Percentiles rank a stretch among this genome's conserved stretches.
Evolutionary conservation across 2,888 invertebrate species (phyloP).

Genomic region (Osedax frankpressi): DNA sequence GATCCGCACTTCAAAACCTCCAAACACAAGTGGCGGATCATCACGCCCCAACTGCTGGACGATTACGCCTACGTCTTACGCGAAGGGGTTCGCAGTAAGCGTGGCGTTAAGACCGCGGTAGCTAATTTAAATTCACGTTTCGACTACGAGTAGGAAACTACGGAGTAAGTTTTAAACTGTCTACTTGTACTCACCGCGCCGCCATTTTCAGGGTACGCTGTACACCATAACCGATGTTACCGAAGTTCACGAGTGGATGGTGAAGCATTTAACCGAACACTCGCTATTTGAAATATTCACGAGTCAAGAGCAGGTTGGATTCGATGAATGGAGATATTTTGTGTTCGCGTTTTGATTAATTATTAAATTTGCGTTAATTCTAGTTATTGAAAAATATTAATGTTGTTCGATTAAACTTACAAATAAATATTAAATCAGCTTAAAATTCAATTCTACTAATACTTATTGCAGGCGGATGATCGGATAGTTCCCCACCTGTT

Average conservation of each 20-base stretch:
- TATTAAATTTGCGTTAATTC: too few relatives aligned
- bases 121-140: too few relatives aligned
- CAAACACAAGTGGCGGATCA: slow-evolving; percentile 98
- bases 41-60: slow-evolving; percentile 76
- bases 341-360: too few relatives aligned
- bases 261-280: slow-evolving; percentile 74
- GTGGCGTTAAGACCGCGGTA: too few relatives aligned
- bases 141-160: too few relatives aligned
- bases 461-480: slow-evolving; percentile 54
- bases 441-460: not conserved
- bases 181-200: too few relatives aligned
- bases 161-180: too few relatives aligned
- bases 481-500: slow-evolving; percentile 75
- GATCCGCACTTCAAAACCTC: slow-evolving; percentile 98
- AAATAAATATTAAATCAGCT: not conserved
- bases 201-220: slow-evolving; percentile 59
- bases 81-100: slow-evolving; percentile 66
- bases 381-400: too few relatives aligned
- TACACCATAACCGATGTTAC: slow-evolving; percentile 96
- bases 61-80: slow-evolving; percentile 90
- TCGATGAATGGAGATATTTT: too few relatives aligned
- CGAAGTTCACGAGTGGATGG: slow-evolving; percentile 94
- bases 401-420: too few relatives aligned
- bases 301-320: slow-evolving; percentile 51
- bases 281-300: slow-evolving; percentile 68